Evolutionary conservation across 2,113 vertebrate species (phyloP).

Genomic region (Corynorhinus townsendii): DNA sequence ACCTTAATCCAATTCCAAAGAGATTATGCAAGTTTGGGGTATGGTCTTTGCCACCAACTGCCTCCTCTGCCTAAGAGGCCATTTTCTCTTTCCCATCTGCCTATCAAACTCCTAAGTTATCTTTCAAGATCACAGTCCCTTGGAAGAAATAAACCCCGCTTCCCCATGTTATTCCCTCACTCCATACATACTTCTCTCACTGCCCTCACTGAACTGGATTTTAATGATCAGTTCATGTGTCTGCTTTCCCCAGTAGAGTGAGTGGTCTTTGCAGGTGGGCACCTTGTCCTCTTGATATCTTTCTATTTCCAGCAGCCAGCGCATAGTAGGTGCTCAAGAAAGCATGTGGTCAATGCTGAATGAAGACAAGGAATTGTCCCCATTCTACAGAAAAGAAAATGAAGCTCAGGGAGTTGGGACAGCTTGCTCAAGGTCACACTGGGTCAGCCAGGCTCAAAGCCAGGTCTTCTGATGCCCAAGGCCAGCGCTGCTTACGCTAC

Average conservation of each 20-base stretch:
- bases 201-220: no score
- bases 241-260: fast-evolving
- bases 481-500: not conserved
- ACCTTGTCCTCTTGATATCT: not conserved
- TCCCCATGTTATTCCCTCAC: no score
- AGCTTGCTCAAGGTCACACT: not conserved
- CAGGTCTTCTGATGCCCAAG: not conserved
- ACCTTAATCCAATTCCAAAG: not conserved
- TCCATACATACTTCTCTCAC: not conserved
- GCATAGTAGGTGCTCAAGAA: not conserved
- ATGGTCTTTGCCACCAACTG: not conserved
- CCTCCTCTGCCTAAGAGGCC: not conserved
- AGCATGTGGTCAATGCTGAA: not conserved
- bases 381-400: not conserved
- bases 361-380: not conserved
- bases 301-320: not conserved
- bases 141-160: not conserved
- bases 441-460: not conserved
- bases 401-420: not conserved
- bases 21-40: not conserved
- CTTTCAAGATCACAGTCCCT: not conserved
- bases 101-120: not conserved
- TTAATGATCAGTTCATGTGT: not conserved
- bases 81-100: not conserved
- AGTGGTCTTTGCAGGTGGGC: not conserved